Percentiles rank a stretch among this genome's conserved stretches.
Conservation (phyloP, 2,113 vertebrate species). For the Phocoena phocoena region DNA sequence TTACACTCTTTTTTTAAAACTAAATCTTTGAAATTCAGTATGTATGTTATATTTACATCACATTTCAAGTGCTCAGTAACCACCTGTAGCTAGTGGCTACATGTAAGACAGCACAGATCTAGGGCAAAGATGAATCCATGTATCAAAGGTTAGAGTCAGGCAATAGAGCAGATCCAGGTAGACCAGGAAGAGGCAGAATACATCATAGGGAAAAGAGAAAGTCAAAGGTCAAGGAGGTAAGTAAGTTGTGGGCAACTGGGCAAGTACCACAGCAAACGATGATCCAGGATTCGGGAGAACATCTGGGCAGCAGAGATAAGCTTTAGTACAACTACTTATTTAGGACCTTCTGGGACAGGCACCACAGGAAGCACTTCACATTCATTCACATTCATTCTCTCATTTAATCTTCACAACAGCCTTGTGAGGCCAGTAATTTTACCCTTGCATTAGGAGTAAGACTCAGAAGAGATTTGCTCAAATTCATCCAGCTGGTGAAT, state of each 20-base stretch:
- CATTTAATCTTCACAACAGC: background rate
- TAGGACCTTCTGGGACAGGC: background rate
- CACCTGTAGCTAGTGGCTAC: background rate
- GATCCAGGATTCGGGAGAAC: background rate
- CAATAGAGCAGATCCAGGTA: background rate
- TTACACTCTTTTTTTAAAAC: no score
- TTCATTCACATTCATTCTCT: background rate
- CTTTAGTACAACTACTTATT: background rate
- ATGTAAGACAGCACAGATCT: background rate
- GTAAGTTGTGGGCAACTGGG: background rate
- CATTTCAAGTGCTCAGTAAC: no score
- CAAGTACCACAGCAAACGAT: background rate
- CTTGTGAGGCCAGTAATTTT: background rate
- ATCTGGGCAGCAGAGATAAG: background rate
- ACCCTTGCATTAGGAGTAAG: background rate
- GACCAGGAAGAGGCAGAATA: background rate
- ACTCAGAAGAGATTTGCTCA: background rate
- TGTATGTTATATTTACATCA: no score
- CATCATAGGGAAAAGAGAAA: background rate
- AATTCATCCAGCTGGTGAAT: no score
- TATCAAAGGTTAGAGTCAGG: background rate
- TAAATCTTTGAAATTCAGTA: no score
- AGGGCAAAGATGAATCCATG: background rate
- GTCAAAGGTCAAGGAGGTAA: background rate
- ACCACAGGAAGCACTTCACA: background rate